Evolutionary conservation across 2,113 vertebrate species (phyloP).

Genomic region (Cathartes aura): DNA sequence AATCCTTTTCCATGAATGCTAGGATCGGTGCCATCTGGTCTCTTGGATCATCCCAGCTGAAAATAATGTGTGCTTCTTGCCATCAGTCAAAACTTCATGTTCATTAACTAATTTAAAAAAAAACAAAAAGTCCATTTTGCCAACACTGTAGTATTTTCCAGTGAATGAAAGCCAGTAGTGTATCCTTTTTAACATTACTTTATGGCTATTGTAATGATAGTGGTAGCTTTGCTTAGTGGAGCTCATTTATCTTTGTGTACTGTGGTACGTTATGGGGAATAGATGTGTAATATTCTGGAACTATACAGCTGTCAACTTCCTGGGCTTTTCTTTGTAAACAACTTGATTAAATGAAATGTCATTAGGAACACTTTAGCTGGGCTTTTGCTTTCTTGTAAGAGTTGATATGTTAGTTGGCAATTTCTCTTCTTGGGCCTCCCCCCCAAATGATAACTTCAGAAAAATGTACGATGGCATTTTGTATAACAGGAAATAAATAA

Average conservation of each 20-base stretch:
- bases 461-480: constrained; percentile 24
- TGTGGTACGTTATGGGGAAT: background rate
- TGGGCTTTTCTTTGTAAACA: background rate
- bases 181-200: background rate
- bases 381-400: background rate
- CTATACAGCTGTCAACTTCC: background rate
- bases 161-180: background rate
- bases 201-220: background rate
- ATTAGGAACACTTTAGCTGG: background rate
- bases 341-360: background rate
- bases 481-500: constrained; percentile 36
- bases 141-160: background rate
- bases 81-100: constrained; percentile 51
- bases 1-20: constrained; percentile 26
- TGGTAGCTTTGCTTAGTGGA: background rate
- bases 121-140: background rate
- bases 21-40: constrained; percentile 24
- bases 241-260: background rate
- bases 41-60: constrained; percentile 9
- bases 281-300: background rate
- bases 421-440: background rate
- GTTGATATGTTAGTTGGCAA: background rate
- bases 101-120: constrained; percentile 25
- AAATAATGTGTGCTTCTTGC: constrained; percentile 12
- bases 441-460: background rate